Conservation (phyloP, 2,888 invertebrate genomes). For the Lithophane ornitopus region DNA sequence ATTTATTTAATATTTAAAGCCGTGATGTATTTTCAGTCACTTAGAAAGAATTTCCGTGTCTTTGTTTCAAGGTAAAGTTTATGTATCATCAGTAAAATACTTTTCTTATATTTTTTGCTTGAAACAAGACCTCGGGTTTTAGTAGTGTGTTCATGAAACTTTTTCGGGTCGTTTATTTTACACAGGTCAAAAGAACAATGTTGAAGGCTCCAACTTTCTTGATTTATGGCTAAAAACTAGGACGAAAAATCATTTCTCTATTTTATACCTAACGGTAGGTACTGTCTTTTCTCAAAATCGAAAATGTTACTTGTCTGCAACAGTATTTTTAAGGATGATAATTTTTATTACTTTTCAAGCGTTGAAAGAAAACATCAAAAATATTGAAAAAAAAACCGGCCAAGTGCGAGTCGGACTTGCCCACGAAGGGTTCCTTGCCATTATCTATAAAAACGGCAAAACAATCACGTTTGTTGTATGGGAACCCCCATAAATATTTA, state of each 20-base stretch:
- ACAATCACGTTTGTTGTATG: no score
- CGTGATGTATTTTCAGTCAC: not conserved
- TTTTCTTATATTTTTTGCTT: constrained; percentile 16
- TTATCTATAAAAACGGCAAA: no score
- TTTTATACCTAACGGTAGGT: not conserved
- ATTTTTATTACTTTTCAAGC: no score
- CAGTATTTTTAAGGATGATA: not conserved
- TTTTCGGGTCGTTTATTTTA: constrained; percentile 51
- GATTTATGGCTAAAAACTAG: constrained; percentile 46
- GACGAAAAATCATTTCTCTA: constrained; percentile 39
- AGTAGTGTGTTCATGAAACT: constrained; percentile 56
- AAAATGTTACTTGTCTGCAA: not conserved
- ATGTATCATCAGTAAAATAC: constrained; percentile 29
- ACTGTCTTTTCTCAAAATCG: not conserved
- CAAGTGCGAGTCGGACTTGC: no score
- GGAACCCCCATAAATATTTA: no score
- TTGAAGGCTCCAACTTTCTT: constrained; percentile 49
- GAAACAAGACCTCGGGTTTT: constrained; percentile 35
- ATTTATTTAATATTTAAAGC: no score
- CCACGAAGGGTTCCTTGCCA: no score
- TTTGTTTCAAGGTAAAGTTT: constrained; percentile 10
- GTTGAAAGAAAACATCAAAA: no score
- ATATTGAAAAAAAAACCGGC: not conserved
- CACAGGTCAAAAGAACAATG: constrained; percentile 54
- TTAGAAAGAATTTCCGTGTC: not conserved